These are phyloP conservation scores for Mizuhopecten yessoensis DNA, from an alignment of 1,140 invertebrate species.

Conservation along the genomic window DNA sequence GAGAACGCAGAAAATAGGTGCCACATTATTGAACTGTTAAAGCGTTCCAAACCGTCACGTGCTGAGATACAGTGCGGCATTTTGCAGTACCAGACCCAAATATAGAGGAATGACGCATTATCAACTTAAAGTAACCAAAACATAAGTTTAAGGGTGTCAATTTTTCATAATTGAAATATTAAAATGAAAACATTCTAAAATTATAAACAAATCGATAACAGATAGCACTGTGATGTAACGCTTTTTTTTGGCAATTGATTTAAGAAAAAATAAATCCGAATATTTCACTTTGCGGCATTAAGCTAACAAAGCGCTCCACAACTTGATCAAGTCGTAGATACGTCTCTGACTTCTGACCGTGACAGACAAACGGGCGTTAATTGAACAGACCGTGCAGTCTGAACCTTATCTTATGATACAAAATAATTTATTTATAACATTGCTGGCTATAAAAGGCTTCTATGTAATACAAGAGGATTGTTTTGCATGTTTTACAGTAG, in stretches of 20 bases:
- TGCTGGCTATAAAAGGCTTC: too few relatives aligned
- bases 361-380: not conserved
- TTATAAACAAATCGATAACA: too few relatives aligned
- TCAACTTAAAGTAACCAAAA: not conserved
- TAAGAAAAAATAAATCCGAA: too few relatives aligned
- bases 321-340: not conserved
- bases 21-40: conserved; percentile 28
- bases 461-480: too few relatives aligned
- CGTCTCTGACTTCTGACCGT: not conserved
- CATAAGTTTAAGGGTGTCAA: not conserved
- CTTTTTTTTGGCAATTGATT: too few relatives aligned
- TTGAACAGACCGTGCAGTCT: not conserved
- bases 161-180: not conserved
- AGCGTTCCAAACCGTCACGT: not conserved
- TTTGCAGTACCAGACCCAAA: not conserved
- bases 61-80: conserved; percentile 1
- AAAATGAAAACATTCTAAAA: not conserved
- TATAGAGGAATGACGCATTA: not conserved
- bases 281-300: not conserved
- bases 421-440: not conserved
- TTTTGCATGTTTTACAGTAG: too few relatives aligned
- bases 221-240: too few relatives aligned
- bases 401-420: not conserved
- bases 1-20: not conserved
- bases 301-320: not conserved